Evolutionary conservation across 2,113 vertebrate genomes (phyloP).

Genomic region (Rhegmatorhina hoffmannsi): DNA sequence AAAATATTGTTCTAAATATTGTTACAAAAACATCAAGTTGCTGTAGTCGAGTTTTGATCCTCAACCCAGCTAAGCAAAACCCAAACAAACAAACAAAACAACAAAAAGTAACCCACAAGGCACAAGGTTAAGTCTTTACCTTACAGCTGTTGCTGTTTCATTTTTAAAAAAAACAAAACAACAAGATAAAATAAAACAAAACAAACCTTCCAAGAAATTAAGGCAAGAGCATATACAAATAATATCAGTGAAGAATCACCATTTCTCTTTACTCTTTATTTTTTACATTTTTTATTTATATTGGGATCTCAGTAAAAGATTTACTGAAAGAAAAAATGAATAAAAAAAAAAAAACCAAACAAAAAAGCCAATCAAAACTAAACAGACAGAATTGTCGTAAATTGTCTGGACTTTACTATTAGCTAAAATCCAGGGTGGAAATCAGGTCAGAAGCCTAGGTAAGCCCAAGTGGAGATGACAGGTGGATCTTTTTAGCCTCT

Average conservation of each 20-base stretch:
- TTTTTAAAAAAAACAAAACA: background rate
- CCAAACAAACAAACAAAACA: background rate
- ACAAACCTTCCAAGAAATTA: background rate
- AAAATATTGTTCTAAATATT: background rate
- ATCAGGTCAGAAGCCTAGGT: no score
- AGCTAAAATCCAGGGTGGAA: background rate
- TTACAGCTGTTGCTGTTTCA: background rate
- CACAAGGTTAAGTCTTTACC: background rate
- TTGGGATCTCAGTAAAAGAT: background rate
- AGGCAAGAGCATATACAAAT: background rate
- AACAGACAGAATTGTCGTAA: background rate
- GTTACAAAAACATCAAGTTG: fast-evolving
- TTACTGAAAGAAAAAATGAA: background rate
- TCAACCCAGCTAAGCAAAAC: background rate
- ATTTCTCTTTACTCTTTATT: background rate
- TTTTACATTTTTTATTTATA: background rate
- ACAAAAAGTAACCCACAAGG: no score
- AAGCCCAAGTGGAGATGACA: background rate
- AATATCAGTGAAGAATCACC: background rate
- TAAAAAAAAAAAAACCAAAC: background rate
- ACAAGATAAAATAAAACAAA: background rate
- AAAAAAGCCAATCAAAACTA: background rate
- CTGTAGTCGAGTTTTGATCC: background rate
- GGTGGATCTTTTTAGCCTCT: background rate
- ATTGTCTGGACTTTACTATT: background rate